phyloP scores from a whole-genome alignment of 2,797 vertebrate genomes.

The Coreius guichenoti region DNA sequence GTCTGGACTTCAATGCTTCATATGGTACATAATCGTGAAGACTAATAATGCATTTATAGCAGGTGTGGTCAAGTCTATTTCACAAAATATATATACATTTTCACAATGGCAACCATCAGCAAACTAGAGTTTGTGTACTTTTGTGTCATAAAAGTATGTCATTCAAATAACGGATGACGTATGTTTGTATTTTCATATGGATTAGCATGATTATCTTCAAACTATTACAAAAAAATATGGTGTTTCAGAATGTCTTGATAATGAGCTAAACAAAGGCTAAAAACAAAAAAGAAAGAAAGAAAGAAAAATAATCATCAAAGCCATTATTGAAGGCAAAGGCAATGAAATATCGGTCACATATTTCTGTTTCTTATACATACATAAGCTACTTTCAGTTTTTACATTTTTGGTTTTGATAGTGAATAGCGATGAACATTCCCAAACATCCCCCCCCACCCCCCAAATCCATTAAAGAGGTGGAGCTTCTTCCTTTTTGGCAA shows the following conservation, averaged over 20 bases:
- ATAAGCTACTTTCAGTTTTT: slow-evolving; percentile 39
- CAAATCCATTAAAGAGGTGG: slow-evolving; percentile 1
- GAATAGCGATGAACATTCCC: slow-evolving; percentile 32
- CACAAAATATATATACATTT: slow-evolving; percentile 59
- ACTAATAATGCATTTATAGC: slow-evolving; percentile 56
- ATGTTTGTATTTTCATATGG: slow-evolving; percentile 25
- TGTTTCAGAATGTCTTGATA: slow-evolving; percentile 13
- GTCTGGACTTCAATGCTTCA: slow-evolving; percentile 49
- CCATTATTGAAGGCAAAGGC: slow-evolving; percentile 27
- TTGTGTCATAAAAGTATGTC: slow-evolving; percentile 10
- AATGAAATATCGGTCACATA: slow-evolving; percentile 35
- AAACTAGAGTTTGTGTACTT: slow-evolving; percentile 37
- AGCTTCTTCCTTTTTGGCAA: slow-evolving; percentile 33
- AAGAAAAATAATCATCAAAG: neutral
- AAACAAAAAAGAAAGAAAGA: neutral
- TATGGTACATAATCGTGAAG: slow-evolving; percentile 55
- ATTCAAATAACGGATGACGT: slow-evolving; percentile 43
- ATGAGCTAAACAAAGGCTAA: slow-evolving; percentile 8
- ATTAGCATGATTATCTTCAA: slow-evolving; percentile 38
- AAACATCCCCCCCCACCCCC: neutral
- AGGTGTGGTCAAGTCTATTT: slow-evolving; percentile 57
- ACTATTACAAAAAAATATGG: slow-evolving; percentile 33
- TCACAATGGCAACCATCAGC: slow-evolving; percentile 55
- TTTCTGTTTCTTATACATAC: slow-evolving; percentile 40
- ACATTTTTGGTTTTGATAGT: slow-evolving; percentile 43